A percentile compares a stretch with the other conserved stretches of the same genome.
Evolutionary conservation across 2,797 vertebrate species (phyloP).

Genomic region (Avahi laniger): DNA sequence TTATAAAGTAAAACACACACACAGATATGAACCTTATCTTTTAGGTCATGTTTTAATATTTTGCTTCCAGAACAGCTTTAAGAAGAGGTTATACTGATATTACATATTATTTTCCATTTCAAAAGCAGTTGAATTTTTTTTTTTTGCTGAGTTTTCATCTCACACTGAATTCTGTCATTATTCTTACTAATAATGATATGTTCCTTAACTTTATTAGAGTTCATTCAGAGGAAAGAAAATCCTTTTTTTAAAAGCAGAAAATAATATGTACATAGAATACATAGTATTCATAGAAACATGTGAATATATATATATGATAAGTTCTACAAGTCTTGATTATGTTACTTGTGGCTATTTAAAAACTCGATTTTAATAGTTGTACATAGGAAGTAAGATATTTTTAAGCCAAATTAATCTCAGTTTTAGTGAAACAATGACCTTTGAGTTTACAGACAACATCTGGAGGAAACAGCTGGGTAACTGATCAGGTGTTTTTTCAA

Average conservation of each 20-base stretch:
- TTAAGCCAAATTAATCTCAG: slow-evolving; percentile 66
- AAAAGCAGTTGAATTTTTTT: background rate
- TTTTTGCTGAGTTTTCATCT: background rate
- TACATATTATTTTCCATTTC: background rate
- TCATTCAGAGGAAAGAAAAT: background rate
- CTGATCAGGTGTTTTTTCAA: slow-evolving; percentile 70
- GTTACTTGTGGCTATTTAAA: background rate
- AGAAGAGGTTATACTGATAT: background rate
- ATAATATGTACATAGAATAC: background rate
- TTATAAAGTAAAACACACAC: background rate
- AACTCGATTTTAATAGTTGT: slow-evolving; percentile 29
- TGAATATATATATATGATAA: background rate
- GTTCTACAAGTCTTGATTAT: background rate
- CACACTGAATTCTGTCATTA: background rate
- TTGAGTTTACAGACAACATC: slow-evolving; percentile 78
- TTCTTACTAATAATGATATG: background rate
- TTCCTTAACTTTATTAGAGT: background rate
- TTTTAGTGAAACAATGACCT: slow-evolving; percentile 80
- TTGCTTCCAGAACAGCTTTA: background rate
- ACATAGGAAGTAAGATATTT: background rate
- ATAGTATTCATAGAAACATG: background rate
- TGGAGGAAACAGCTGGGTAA: slow-evolving; percentile 81
- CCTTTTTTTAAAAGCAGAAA: background rate
- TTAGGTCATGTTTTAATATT: background rate
- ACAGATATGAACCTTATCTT: background rate